Percentiles rank a stretch among this genome's conserved stretches.
Conservation (phyloP, 2,113 vertebrate genomes). For the Poecile atricapillus region DNA sequence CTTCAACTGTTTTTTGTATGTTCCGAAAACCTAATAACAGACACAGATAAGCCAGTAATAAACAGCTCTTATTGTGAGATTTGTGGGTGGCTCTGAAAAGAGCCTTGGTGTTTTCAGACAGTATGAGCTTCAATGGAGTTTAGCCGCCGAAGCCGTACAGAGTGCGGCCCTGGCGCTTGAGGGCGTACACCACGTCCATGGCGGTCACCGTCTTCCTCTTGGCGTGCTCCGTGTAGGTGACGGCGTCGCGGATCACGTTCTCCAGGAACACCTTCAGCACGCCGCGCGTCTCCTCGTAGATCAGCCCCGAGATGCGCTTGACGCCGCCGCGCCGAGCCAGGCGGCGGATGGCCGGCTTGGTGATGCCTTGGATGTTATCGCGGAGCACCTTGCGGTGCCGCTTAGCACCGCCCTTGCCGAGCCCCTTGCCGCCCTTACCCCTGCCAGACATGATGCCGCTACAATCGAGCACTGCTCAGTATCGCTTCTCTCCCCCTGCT, state of each 20-base stretch:
- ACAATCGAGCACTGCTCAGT: no score
- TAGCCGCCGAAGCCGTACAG: conserved; percentile 48
- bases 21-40: fast-evolving
- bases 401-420: conserved; percentile 64
- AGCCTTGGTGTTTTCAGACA: neutral
- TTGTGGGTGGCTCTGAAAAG: neutral
- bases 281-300: conserved; percentile 77
- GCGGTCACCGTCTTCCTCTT: conserved; percentile 79
- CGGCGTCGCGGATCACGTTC: conserved; percentile 77
- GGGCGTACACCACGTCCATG: conserved; percentile 77
- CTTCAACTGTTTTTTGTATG: no score
- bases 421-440: neutral
- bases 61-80: neutral
- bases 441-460: neutral
- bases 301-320: conserved; percentile 62
- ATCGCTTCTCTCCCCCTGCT: no score
- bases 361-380: conserved; percentile 77
- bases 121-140: fast-evolving
- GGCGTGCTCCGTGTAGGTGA: conserved; percentile 80
- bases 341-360: conserved; percentile 68
- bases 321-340: conserved; percentile 50
- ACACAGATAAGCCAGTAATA: fast-evolving
- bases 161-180: conserved; percentile 75
- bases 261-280: conserved; percentile 70
- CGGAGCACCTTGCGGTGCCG: conserved; percentile 72